Percentiles rank a stretch among this genome's conserved stretches.
phyloP scores from a whole-genome alignment of 2,797 vertebrate species.

The Lithobates sylvaticus region DNA sequence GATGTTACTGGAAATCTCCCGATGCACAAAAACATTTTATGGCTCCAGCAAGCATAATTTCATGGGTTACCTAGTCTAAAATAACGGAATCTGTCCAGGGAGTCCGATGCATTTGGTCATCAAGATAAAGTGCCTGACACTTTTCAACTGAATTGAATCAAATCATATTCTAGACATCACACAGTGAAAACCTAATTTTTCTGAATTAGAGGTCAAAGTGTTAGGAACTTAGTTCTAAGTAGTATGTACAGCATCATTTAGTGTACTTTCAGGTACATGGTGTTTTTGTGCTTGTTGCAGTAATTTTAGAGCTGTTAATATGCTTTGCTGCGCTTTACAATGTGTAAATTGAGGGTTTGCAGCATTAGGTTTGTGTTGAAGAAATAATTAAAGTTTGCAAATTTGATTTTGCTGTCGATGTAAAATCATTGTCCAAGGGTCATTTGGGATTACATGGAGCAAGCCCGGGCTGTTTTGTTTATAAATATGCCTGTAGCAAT shows the following conservation, averaged over 20 bases:
- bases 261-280: neutral
- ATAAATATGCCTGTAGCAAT: slow-evolving; percentile 5
- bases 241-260: neutral
- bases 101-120: too few species aligned
- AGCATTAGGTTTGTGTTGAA: slow-evolving; percentile 8
- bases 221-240: neutral
- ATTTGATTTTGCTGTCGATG: slow-evolving; percentile 41
- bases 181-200: too few species aligned
- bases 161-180: too few species aligned
- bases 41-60: too few species aligned
- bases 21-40: too few species aligned
- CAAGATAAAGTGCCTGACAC: too few species aligned
- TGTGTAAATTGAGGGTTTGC: slow-evolving; percentile 50
- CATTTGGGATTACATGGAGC: slow-evolving; percentile 7
- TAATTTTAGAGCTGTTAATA: slow-evolving; percentile 33
- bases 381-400: slow-evolving; percentile 45
- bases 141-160: too few species aligned
- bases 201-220: too few species aligned
- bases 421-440: slow-evolving; percentile 22
- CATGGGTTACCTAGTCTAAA: too few species aligned
- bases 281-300: slow-evolving; percentile 11
- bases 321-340: slow-evolving; percentile 17
- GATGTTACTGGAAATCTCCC: too few species aligned
- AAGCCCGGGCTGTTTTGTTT: slow-evolving; percentile 30
- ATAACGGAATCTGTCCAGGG: too few species aligned